Percentiles rank a stretch among this genome's conserved stretches.
Conservation (phyloP, 1,140 invertebrate species). For the Zaprionus lachaisei region DNA sequence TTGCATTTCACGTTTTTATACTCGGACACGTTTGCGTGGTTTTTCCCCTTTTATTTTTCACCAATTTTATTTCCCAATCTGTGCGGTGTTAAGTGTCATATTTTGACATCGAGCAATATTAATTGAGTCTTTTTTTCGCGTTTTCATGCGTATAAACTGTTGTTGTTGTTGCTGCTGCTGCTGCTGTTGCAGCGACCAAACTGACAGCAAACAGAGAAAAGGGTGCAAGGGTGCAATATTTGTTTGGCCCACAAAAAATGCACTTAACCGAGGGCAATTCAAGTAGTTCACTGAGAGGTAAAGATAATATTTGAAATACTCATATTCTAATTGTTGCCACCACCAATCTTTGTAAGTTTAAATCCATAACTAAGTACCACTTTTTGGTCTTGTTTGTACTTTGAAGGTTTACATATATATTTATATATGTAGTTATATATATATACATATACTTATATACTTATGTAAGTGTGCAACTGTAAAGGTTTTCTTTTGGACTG, state of each 20-base stretch:
- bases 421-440: no score
- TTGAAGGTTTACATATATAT: no score
- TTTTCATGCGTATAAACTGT: conserved; percentile 8
- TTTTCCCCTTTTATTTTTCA: conserved; percentile 13
- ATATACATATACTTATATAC: no score
- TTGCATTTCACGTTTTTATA: conserved; percentile 24
- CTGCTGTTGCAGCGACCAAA: conserved; percentile 7
- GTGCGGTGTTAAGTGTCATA: conserved; percentile 64
- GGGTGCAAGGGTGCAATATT: conserved; percentile 11
- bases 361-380: no score
- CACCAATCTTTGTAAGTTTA: no score
- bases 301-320: background rate
- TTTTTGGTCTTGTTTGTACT: no score
- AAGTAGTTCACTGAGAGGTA: background rate
- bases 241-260: conserved; percentile 3
- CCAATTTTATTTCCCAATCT: conserved; percentile 56
- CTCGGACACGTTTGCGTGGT: background rate
- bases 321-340: no score
- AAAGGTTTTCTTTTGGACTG: no score
- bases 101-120: conserved; percentile 72
- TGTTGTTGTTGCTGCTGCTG: conserved; percentile 1
- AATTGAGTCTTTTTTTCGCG: conserved; percentile 53
- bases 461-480: no score
- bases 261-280: conserved; percentile 19
- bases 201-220: conserved; percentile 32